A percentile compares a stretch with the other conserved stretches of the same genome.
Conservation (phyloP, 2,888 invertebrate genomes). For the Conomelus anceps region DNA sequence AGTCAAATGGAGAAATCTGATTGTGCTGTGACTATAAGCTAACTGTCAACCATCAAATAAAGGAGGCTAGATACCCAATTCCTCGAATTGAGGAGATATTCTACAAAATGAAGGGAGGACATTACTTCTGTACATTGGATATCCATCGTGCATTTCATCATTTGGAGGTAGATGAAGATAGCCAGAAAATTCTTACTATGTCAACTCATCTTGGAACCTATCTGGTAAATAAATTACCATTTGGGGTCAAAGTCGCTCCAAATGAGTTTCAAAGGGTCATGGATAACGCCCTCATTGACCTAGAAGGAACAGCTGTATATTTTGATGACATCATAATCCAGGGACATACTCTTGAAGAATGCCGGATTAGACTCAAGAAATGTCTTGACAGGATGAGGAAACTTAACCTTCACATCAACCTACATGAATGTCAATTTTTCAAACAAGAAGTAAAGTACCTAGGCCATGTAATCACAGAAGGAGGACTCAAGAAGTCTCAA, state of each 20-base stretch:
- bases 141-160: slow-evolving; percentile 32
- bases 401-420: neutral
- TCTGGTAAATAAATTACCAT: slow-evolving; percentile 20
- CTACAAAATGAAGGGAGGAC: slow-evolving; percentile 27
- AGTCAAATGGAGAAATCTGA: slow-evolving; percentile 30
- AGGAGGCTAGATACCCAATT: slow-evolving; percentile 36
- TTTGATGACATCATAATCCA: slow-evolving; percentile 18
- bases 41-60: slow-evolving; percentile 33
- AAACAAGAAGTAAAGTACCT: slow-evolving; percentile 26
- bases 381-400: no score
- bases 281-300: slow-evolving; percentile 38
- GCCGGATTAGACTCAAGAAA: neutral
- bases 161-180: slow-evolving; percentile 28
- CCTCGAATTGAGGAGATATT: slow-evolving; percentile 32
- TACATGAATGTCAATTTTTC: slow-evolving; percentile 20
- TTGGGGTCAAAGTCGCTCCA: slow-evolving; percentile 14
- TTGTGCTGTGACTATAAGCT: slow-evolving; percentile 36
- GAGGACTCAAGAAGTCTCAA: slow-evolving; percentile 22
- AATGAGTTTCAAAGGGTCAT: slow-evolving; percentile 22
- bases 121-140: slow-evolving; percentile 31
- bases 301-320: slow-evolving; percentile 29
- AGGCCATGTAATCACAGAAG: slow-evolving; percentile 27
- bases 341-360: neutral
- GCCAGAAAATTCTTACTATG: slow-evolving; percentile 25
- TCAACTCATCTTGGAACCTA: slow-evolving; percentile 22